Evolutionary conservation across 53 echinoderm and acorn worm genomes (phyloP).

Genomic region (Crossaster papposus): DNA sequence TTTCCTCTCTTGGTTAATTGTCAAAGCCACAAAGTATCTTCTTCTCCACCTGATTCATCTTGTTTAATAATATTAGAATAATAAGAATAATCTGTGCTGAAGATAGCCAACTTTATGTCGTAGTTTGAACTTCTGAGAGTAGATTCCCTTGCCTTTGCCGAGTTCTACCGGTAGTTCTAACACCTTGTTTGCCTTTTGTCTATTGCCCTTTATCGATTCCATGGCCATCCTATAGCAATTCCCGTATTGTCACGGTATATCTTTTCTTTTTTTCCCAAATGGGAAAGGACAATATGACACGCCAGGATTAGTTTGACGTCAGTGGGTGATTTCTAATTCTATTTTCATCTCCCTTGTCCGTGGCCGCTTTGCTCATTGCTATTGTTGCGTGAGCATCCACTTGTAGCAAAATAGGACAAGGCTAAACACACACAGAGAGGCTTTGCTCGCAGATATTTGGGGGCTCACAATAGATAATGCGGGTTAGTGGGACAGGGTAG

Average conservation of each 20-base stretch:
- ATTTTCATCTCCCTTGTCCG: background rate
- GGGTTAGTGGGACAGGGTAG: constrained; percentile 8
- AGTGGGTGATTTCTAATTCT: background rate
- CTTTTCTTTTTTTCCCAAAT: background rate
- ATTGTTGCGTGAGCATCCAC: constrained; percentile 5
- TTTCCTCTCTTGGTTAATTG: too few relatives aligned
- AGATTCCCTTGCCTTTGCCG: too few relatives aligned
- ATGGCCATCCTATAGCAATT: too few relatives aligned
- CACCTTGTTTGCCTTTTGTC: too few relatives aligned
- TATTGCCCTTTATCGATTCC: too few relatives aligned
- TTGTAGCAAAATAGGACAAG: constrained; percentile 3
- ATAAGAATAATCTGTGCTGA: too few relatives aligned
- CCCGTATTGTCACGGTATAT: background rate
- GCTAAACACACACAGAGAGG: background rate
- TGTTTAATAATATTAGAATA: too few relatives aligned
- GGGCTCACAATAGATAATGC: background rate
- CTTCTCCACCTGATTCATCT: too few relatives aligned
- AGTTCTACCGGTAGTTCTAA: too few relatives aligned
- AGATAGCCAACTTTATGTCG: too few relatives aligned
- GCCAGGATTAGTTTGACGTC: constrained; percentile 16
- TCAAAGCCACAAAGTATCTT: background rate
- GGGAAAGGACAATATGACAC: constrained; percentile 1
- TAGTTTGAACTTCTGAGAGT: too few relatives aligned
- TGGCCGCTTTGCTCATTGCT: background rate
- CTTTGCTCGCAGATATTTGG: background rate